Conservation (phyloP, 2,113 vertebrate species). For the Melanotaenia duboulayi region DNA sequence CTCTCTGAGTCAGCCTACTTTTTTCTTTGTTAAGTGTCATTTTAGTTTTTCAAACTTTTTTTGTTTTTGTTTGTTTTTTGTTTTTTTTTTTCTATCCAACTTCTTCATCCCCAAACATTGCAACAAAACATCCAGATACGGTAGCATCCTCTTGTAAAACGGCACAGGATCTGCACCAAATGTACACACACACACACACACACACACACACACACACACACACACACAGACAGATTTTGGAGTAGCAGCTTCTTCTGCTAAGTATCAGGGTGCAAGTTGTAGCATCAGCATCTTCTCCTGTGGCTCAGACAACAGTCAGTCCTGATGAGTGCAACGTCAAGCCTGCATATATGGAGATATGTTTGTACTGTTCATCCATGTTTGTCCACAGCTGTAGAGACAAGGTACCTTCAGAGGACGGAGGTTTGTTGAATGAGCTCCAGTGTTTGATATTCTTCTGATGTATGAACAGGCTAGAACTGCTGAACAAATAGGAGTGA, state of each 20-base stretch:
- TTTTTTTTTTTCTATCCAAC: conserved; percentile 20
- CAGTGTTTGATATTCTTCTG: conserved; percentile 17
- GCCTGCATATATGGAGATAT: conserved; percentile 26
- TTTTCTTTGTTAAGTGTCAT: conserved; percentile 59
- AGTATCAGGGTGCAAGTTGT: conserved; percentile 62
- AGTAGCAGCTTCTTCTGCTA: conserved; percentile 78
- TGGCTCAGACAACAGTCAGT: conserved; percentile 60
- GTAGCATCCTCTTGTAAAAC: conserved; percentile 76
- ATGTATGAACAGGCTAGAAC: conserved; percentile 49
- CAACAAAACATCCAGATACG: conserved; percentile 83
- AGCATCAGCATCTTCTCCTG: conserved; percentile 68
- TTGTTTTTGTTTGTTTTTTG: conserved; percentile 32
- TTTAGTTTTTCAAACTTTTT: conserved; percentile 62
- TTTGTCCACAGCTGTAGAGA: conserved; percentile 36
- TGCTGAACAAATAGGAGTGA: conserved; percentile 45
- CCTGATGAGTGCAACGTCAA: conserved; percentile 40
- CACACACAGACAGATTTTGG: conserved; percentile 68
- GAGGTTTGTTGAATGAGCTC: conserved; percentile 27
- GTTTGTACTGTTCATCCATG: conserved; percentile 24
- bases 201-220: conserved; percentile 54
- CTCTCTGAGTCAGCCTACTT: conserved; percentile 59
- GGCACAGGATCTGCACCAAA: conserved; percentile 73
- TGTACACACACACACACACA: conserved; percentile 46
- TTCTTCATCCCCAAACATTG: conserved; percentile 67
- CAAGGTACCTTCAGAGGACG: conserved; percentile 9